Base-by-base conservation (phyloP, 2,888 invertebrate genomes). In the Nymphalis c-album region DNA sequence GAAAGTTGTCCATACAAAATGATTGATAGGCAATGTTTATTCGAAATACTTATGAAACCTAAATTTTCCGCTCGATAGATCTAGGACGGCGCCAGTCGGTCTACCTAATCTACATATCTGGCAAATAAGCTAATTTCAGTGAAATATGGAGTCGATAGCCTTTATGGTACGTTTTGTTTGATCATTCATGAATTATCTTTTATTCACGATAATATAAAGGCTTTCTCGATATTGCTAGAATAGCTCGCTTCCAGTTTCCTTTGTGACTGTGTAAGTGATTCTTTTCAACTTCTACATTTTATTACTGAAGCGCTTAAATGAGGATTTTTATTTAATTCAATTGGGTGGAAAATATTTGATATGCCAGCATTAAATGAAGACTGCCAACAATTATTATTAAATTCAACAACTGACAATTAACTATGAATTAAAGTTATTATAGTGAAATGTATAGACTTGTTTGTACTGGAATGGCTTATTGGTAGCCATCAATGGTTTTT, bases 101-200 rank as follows among this genome's bases (percentile, higher is more conserved):
- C 88, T 87, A 74, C 58, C 80, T 82, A 82, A 78, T 78, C 76
- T 78, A 77, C 78, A 77, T 78, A 77, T 77, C 77, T 77, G 75
- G 75, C 74, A 77, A 88, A 85, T 85, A 87, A 85, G 84, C 84
- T 86, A 85, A 87, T 87, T 83, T 82, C 77, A 78, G 74, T 83
- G 81, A 86, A 84, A 84, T 86, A 86, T 84, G 74, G 75, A 76
- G 78, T 73, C 78, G 73, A 78, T 81, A 79, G 80, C 76, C 75
- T 77, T 70, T 74, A 77, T 73, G 73, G 74, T 77, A 76, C 74
- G 76, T 79, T 78, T 75, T 76, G 73, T 74, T 75, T 74, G 75
- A 77, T 78, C 76, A 75, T 76, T 76, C 70, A 71, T 71, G 71
- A 74, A 75, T 75, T 74, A 76, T 73, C 68, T 67, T 72, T 73